Evolutionary conservation across 1,140 invertebrate species (phyloP).

Genomic region (Scylla paramamosain): DNA sequence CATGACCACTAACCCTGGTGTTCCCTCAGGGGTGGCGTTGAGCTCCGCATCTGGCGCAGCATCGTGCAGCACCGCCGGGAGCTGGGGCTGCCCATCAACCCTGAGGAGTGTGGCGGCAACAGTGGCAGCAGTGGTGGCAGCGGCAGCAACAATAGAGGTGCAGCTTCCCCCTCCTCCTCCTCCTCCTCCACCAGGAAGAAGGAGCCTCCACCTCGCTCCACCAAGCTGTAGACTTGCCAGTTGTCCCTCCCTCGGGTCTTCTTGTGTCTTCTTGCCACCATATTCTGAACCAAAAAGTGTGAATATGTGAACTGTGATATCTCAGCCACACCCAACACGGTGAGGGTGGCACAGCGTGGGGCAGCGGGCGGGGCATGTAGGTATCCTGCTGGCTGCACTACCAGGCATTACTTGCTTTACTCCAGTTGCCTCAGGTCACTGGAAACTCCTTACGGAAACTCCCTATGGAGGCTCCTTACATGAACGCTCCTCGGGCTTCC

Average conservation of each 20-base stretch:
- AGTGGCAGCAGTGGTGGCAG: not conserved
- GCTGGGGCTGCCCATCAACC: conserved; percentile 51
- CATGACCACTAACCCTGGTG: too few species aligned
- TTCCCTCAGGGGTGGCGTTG: conserved; percentile 82
- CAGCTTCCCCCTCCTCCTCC: not conserved
- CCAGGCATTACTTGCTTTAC: not conserved
- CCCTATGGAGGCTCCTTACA: too few species aligned
- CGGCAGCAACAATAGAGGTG: not conserved
- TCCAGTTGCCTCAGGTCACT: not conserved
- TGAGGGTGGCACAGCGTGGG: not conserved
- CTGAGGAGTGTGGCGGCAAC: conserved; percentile 35
- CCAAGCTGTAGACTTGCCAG: not conserved
- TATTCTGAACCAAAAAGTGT: not conserved
- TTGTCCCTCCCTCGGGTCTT: not conserved
- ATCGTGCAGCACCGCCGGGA: conserved; percentile 80
- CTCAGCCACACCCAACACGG: not conserved
- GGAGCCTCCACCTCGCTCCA: not conserved
- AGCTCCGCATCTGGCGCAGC: conserved; percentile 84
- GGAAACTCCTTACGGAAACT: not conserved
- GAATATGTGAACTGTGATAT: conserved; percentile 14
- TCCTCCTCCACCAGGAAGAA: conserved; percentile 33
- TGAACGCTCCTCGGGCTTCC: not conserved
- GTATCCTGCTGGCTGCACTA: not conserved
- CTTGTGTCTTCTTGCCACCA: not conserved
- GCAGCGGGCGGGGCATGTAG: not conserved